Conservation (phyloP, 2,797 vertebrate genomes). For the Stomatorhinus walkeri region DNA sequence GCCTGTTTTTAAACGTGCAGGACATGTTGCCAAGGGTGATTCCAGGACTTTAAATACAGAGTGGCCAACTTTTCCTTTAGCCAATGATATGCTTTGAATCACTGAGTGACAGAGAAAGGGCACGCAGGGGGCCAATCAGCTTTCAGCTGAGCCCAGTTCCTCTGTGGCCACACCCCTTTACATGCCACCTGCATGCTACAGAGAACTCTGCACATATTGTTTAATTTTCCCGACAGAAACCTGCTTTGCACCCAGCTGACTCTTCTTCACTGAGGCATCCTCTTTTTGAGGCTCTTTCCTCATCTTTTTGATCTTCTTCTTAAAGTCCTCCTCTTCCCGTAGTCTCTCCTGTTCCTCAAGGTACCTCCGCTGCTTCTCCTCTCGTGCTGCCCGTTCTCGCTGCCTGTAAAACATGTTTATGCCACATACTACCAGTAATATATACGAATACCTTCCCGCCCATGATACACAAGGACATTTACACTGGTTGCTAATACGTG, state of each 20-base stretch:
- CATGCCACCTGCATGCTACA: not conserved
- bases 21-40: not conserved
- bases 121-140: not conserved
- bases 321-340: slow-evolving; percentile 64
- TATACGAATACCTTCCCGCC: not conserved
- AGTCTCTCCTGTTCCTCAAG: slow-evolving; percentile 55
- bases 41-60: not conserved
- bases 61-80: not conserved
- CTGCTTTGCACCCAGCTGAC: slow-evolving; percentile 47
- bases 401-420: slow-evolving; percentile 49
- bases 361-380: slow-evolving; percentile 55
- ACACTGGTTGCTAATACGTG: not conserved
- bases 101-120: not conserved
- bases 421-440: not conserved
- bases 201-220: not conserved
- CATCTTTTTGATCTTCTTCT: slow-evolving; percentile 53
- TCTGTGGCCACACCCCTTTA: not conserved
- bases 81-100: not conserved
- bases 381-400: slow-evolving; percentile 43
- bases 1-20: not conserved
- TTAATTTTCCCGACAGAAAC: slow-evolving; percentile 40
- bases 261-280: slow-evolving; percentile 47
- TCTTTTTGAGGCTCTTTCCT: slow-evolving; percentile 57
- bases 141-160: not conserved
- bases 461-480: not conserved